Evolutionary conservation across 2,113 vertebrate genomes (phyloP).

Genomic region (Raja brachyura): DNA sequence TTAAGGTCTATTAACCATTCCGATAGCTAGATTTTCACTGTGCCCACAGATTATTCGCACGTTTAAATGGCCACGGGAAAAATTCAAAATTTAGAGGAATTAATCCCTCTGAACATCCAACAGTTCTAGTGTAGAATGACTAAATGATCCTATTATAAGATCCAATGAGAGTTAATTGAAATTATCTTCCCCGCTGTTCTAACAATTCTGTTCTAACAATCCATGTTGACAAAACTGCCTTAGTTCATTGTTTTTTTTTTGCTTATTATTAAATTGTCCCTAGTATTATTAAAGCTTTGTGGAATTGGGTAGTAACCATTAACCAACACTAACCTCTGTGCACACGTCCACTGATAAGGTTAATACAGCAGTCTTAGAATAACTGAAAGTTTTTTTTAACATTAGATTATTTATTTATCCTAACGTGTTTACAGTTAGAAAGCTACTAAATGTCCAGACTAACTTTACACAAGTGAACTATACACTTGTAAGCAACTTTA

Average conservation of each 20-base stretch:
- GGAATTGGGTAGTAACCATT: not conserved
- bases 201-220: not conserved
- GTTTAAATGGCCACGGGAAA: not conserved
- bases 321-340: too few relatives aligned
- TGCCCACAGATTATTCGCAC: not conserved
- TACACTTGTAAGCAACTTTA: not conserved
- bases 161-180: not conserved
- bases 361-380: too few relatives aligned
- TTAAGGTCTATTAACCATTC: not conserved
- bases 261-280: too few relatives aligned
- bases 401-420: not conserved
- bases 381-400: not conserved
- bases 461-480: not conserved
- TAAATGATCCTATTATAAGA: not conserved
- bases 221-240: not conserved
- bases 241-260: not conserved
- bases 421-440: not conserved
- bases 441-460: not conserved
- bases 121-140: not conserved
- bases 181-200: not conserved
- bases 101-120: not conserved
- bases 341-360: too few relatives aligned
- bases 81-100: not conserved
- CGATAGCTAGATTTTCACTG: not conserved
- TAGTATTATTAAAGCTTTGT: not conserved